Evolutionary conservation across 2,113 vertebrate species (phyloP).

Genomic region (Entomyzon cyanotis): DNA sequence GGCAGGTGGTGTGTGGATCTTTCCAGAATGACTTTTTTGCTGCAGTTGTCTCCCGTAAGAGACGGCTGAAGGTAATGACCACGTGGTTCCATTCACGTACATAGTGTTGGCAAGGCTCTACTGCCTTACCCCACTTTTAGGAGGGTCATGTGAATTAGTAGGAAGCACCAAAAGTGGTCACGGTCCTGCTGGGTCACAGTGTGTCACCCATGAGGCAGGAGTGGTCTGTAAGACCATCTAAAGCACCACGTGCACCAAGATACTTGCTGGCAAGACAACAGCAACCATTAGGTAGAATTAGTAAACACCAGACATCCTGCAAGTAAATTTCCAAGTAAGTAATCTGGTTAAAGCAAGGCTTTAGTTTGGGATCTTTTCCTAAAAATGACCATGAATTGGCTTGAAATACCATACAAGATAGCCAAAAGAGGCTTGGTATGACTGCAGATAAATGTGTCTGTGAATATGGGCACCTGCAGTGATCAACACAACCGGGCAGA

Average conservation of each 20-base stretch:
- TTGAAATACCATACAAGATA: accelerated
- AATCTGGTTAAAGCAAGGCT: neutral
- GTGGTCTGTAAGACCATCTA: neutral
- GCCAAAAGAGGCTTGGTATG: neutral
- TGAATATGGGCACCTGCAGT: neutral
- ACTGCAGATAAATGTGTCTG: neutral
- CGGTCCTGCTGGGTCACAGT: accelerated
- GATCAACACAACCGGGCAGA: neutral
- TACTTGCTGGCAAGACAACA: neutral
- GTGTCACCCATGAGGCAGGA: neutral
- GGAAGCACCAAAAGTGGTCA: neutral
- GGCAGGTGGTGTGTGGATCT: neutral
- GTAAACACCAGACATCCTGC: neutral
- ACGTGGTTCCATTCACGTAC: accelerated
- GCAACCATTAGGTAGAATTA: neutral
- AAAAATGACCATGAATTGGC: neutral
- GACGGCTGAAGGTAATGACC: neutral
- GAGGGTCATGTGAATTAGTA: neutral
- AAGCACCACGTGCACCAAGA: accelerated
- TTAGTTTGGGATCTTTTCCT: neutral
- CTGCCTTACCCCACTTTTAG: neutral
- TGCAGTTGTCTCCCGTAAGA: neutral
- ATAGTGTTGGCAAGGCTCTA: neutral
- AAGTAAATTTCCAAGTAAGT: neutral
- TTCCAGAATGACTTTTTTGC: neutral